Conservation (phyloP, 2,113 vertebrate species). For the Balaenoptera acutorostrata region DNA sequence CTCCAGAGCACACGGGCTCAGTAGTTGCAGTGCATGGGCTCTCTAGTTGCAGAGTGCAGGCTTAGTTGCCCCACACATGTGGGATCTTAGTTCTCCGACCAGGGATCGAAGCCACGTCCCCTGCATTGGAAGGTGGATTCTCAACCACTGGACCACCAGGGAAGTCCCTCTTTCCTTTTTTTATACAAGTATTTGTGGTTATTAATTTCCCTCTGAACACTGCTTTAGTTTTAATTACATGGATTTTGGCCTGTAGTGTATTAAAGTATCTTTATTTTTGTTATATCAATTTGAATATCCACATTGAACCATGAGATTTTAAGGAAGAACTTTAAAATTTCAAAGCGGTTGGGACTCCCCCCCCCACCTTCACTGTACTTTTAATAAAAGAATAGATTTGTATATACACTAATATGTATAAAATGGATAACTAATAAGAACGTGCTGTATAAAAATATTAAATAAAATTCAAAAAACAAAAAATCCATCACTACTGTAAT, state of each 20-base stretch:
- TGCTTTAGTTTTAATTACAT: background rate
- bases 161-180: background rate
- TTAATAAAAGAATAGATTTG: background rate
- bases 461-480: too few relatives aligned
- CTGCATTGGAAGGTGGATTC: too few relatives aligned
- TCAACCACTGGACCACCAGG: too few relatives aligned
- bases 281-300: background rate
- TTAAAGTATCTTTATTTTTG: conserved; percentile 11
- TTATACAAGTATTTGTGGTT: background rate
- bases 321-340: background rate
- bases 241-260: background rate
- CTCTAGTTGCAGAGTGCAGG: too few relatives aligned
- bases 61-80: too few relatives aligned
- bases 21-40: too few relatives aligned
- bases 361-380: background rate
- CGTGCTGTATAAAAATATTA: too few relatives aligned
- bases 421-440: too few relatives aligned
- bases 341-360: background rate
- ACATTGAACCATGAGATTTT: background rate
- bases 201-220: background rate
- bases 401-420: background rate
- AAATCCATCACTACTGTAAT: too few relatives aligned
- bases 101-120: too few relatives aligned
- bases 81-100: too few relatives aligned
- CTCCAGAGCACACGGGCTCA: too few relatives aligned